Base-by-base conservation (phyloP, 2,888 invertebrate genomes). In the Malthinus seriepunctatus region DNA sequence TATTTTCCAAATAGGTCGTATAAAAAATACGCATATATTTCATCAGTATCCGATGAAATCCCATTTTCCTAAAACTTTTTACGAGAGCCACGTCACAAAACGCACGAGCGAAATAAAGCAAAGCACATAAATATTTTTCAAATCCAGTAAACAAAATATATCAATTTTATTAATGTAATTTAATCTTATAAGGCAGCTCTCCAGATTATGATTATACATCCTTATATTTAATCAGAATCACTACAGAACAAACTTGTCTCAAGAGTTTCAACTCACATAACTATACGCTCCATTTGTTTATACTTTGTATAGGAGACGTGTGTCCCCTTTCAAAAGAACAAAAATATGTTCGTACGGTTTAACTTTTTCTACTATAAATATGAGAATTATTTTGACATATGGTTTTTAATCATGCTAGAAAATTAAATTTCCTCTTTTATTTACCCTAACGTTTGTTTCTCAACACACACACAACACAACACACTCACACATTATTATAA, bases 351-450 rank as follows among this genome's bases (percentile, higher is more conserved):
- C 35, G 37, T 11, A 55, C 34, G 47, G 46, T 56, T 56, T 55
- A 52, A 60, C 39, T 60, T 55, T 56, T 23, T 23, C 23, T 23
- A 23, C 44, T 48, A 12, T 51, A 54, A 51, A 52, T 32, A 38
- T 51, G 23, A 46, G 44, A 47, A 34, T 45, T 39, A 37, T 32
- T 33, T 31, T 48, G 52, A 52, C 60, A 60, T 60, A 60, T 60
- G 60, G 56, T 50, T 38, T 33, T 23, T 60, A 60, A 60, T 56
- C 60, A 53, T 46, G 44, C 49, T 53, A 38, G 51, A 56, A 67
- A 67, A 67, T 67, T 67, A 67, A 73, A 74, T 74, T 73, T 73
- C 66, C 70, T 68, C 67, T 69, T 71, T 69, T 68, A 69, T 69
- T 70, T 71, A 64, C 70, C 68, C 62, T 14, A 44, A 31, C 10